Evolutionary conservation across 2,113 vertebrate genomes (phyloP), one percentile per base, ranked within the genome.

Genomic region (Cyprinus carpio): DNA sequence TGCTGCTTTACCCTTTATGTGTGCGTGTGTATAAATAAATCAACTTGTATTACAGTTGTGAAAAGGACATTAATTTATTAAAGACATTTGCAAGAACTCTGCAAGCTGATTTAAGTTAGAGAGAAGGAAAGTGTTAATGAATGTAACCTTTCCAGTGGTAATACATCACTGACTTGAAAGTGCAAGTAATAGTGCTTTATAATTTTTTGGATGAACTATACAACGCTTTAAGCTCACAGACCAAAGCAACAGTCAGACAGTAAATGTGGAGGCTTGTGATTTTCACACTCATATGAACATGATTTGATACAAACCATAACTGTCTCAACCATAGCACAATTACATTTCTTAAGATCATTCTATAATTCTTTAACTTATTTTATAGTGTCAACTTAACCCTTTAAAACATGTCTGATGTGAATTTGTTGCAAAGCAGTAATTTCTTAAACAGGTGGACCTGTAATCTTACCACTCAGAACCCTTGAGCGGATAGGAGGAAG

Each of bases 401-500:
- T 23, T 58, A 23, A 56, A 54, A 58, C 20, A 58, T n/a, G 56
- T 3, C 7, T 58, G 7, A 58, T 9, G 16, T 54, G 51, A 54
- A 5, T 34, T 34, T 58, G 7, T 12, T 56, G 18, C 18, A 20
- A 56, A 56, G 7, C 20, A 58, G 54, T 58, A 9, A n/a, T 60
- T 60, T n/a, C 23, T n/a, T 10, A 60, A 60, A 60, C 15, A 75
- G n/a, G 72, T 49, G 5, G 16, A 34, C 15, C 1, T 31, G 23
- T 0, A 18, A 67, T 18, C 6, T 4, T 89, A 98, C 98, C 98
- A 75, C 98, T 99, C 4, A 99, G 91, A 79, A 97, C 97, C 92
- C 96, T 99, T 25, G 98, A 99, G 69, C 98, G 92, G 84, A 99
- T 94, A 5, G 96, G 97, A 87, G 98, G 98, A 43, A 99, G 91